These are phyloP conservation scores for Odontocolon sp. DNA, from an alignment of 2,888 invertebrate genomes.

Conservation along the genomic window DNA sequence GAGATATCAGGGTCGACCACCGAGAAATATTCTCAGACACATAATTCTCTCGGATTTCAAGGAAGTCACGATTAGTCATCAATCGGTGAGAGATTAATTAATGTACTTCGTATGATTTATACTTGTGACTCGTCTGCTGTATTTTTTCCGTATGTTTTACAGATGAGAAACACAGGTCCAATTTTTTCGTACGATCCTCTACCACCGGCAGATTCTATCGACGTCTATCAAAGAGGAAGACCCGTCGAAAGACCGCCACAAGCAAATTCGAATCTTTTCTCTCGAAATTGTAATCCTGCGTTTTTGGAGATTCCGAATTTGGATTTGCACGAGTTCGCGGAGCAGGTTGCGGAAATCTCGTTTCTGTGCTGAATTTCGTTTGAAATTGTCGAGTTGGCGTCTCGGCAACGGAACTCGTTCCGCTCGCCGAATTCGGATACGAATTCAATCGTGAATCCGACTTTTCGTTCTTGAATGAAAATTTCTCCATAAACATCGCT, in stretches of 20 bases:
- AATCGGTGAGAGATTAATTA: conserved; percentile 81
- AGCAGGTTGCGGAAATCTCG: conserved; percentile 66
- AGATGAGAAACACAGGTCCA: conserved; percentile 82
- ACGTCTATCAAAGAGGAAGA: conserved; percentile 85
- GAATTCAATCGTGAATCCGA: neutral
- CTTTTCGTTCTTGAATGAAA: neutral
- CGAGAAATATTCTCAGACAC: conserved; percentile 86
- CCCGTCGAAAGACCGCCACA: conserved; percentile 68
- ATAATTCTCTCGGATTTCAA: conserved; percentile 88
- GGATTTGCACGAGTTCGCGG: conserved; percentile 65
- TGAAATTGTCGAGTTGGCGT: neutral
- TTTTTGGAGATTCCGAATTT: neutral
- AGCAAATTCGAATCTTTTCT: conserved; percentile 75
- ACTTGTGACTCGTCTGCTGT: conserved; percentile 67
- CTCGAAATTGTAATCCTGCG: conserved; percentile 61
- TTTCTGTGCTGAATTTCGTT: conserved; percentile 14
- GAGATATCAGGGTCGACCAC: conserved; percentile 85
- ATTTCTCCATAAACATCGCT: conserved; percentile 72
- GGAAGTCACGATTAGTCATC: conserved; percentile 84
- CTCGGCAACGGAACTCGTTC: neutral
- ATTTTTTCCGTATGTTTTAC: conserved; percentile 77
- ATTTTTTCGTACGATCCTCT: conserved; percentile 90
- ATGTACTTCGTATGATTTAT: conserved; percentile 3
- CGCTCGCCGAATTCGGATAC: too few relatives aligned
- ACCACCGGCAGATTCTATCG: conserved; percentile 89